Evolutionary conservation across 2,113 vertebrate species (phyloP), one percentile per base, ranked within the genome.

Genomic region (Gallinago undulata): DNA sequence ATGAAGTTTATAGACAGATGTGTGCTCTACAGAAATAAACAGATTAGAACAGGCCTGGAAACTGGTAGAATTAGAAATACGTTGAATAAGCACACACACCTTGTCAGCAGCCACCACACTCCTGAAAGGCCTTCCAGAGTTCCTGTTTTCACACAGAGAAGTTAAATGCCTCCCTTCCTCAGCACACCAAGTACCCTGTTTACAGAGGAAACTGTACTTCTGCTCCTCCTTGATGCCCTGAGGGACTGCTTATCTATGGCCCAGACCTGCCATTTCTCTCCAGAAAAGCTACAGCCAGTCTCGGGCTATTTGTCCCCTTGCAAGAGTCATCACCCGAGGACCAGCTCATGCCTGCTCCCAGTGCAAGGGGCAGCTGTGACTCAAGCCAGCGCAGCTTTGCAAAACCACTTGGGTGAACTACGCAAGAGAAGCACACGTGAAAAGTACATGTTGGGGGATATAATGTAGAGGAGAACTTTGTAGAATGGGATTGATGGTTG

Each of bases 301-400:
- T 66, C 28, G 0, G 1, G 11, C 79, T 47, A 27, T 11, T 43
- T 73, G 67, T 56, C 39, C 41, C 17, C 0, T 0, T 2, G 35
- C 28, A 56, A 22, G 39, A 64, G 30, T 21, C 64, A 81, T n/a
- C 0, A 0, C 10, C 22, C 16, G 8, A 76, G n/a, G 24, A 13
- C 17, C 0, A 0, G 22, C 15, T 47, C 2, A 1, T 3, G 19
- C 53, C 31, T 43, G 43, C 23, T 56, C 31, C 48, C 60, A 41
- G 35, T 1, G 33, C 76, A 51, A 67, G 25, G 77, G 56, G 10
- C 16, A 4, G 27, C 22, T 2, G 0, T 0, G 3, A 48, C 28
- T 50, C 16, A 11, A 43, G 59, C 6, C 70, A 90, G 57, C 30
- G 8, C 6, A 9, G 39, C 75, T 90, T 1, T 27, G 62, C 59